A percentile compares a stretch with the other conserved stretches of the same genome.
These are phyloP conservation scores for Aromia moschata DNA, from an alignment of 2,888 invertebrate species.

Conservation along the genomic window DNA sequence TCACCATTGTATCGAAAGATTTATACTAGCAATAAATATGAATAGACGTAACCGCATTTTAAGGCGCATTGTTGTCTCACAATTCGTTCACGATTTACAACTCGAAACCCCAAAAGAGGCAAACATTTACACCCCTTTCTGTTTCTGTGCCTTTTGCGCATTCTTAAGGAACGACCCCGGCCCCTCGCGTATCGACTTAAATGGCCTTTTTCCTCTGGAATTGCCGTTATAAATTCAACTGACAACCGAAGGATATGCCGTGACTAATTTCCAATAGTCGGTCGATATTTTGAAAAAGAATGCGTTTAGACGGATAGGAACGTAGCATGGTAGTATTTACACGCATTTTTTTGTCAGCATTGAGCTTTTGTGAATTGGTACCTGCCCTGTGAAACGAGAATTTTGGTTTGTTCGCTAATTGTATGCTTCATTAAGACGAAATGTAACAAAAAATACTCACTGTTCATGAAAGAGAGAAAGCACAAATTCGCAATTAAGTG, in stretches of 20 bases:
- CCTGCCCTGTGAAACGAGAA: too few species aligned
- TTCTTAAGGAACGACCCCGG: constrained; percentile 36
- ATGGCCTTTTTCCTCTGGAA: constrained; percentile 37
- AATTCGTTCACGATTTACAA: constrained; percentile 44
- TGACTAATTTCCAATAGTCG: constrained; percentile 34
- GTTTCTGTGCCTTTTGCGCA: constrained; percentile 36
- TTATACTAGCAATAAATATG: constrained; percentile 42
- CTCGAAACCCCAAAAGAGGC: constrained; percentile 43
- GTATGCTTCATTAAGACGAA: too few species aligned
- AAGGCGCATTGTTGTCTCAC: constrained; percentile 41
- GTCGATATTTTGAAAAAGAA: constrained; percentile 34
- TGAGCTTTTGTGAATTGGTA: too few species aligned
- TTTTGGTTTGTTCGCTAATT: too few species aligned
- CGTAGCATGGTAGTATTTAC: constrained; percentile 21
- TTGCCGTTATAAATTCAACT: constrained; percentile 39
- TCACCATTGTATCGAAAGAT: constrained; percentile 36
- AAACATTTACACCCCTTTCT: constrained; percentile 50
- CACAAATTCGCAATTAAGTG: too few species aligned
- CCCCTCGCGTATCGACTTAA: constrained; percentile 29
- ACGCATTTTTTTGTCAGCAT: constrained; percentile 9
- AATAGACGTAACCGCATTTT: constrained; percentile 44
- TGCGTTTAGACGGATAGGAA: constrained; percentile 25
- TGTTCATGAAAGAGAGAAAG: too few species aligned
- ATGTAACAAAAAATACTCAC: too few species aligned
- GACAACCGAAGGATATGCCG: constrained; percentile 39